Percentiles rank a stretch among this genome's conserved stretches.
These are phyloP conservation scores for Phataginus tetradactyla DNA, from an alignment of 2,797 vertebrate genomes.

Conservation along the genomic window DNA sequence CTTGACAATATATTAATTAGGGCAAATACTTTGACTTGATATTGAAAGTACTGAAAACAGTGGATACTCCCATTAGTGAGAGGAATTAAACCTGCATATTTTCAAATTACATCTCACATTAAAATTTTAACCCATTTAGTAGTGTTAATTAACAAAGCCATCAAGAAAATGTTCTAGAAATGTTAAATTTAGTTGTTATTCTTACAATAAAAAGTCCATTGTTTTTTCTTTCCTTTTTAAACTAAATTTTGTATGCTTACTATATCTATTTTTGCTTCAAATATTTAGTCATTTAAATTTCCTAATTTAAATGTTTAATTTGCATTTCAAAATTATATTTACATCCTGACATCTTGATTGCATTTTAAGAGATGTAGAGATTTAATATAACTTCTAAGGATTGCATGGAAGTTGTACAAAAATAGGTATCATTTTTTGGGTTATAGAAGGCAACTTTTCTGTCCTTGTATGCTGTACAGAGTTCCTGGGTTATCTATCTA, in stretches of 20 bases:
- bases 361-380: neutral
- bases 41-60: neutral
- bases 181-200: neutral
- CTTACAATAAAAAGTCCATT: neutral
- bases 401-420: neutral
- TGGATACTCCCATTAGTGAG: neutral
- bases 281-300: constrained; percentile 8
- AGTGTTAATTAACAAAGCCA: neutral
- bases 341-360: neutral
- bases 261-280: neutral
- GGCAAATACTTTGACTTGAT: neutral
- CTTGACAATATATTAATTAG: neutral
- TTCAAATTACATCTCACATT: neutral
- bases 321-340: constrained; percentile 38
- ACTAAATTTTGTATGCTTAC: neutral
- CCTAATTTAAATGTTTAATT: neutral
- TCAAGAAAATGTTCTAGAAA: neutral
- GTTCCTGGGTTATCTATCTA: neutral
- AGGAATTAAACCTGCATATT: neutral
- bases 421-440: neutral
- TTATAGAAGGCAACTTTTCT: neutral
- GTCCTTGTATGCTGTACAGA: neutral
- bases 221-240: neutral
- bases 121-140: neutral
- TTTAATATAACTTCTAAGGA: neutral